phyloP scores from a whole-genome alignment of 2,797 vertebrate genomes.

The Pseudopleuronectes americanus region DNA sequence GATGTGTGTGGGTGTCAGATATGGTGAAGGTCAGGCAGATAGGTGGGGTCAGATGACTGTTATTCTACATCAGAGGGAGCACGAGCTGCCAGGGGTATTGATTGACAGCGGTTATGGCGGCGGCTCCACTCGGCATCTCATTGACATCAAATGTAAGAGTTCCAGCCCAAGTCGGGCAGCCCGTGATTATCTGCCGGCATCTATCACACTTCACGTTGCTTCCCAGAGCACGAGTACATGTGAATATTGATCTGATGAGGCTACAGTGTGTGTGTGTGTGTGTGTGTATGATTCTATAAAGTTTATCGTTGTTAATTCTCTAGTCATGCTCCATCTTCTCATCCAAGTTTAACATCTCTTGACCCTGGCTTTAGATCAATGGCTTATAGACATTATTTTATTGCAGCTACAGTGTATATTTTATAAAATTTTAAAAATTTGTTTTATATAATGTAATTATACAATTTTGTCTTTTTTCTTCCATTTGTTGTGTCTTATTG shows the following conservation, averaged over 20 bases:
- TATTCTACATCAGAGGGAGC: conserved; percentile 52
- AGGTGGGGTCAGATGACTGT: conserved; percentile 66
- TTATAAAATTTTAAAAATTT: too few species aligned
- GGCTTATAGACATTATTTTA: too few species aligned
- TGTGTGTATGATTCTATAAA: not conserved
- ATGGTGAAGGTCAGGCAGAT: conserved; percentile 66
- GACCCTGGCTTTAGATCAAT: too few species aligned
- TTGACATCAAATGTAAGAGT: conserved; percentile 58
- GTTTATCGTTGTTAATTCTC: too few species aligned
- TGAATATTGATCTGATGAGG: conserved; percentile 34
- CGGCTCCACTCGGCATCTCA: conserved; percentile 52
- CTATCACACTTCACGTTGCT: conserved; percentile 38
- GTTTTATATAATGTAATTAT: too few species aligned
- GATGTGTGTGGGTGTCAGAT: conserved; percentile 50
- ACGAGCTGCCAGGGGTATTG: conserved; percentile 63
- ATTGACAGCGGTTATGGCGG: conserved; percentile 65
- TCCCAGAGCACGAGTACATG: conserved; percentile 18
- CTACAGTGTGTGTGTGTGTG: not conserved
- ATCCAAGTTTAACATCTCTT: too few species aligned
- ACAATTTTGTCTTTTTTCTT: too few species aligned
- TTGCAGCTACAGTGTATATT: too few species aligned
- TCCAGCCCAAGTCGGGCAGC: conserved; percentile 45
- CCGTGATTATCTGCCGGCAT: conserved; percentile 56
- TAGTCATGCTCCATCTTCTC: too few species aligned
- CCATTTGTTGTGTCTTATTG: too few species aligned